Base-by-base conservation (phyloP, 2,113 vertebrate species). In the Ranitomeya imitator region DNA sequence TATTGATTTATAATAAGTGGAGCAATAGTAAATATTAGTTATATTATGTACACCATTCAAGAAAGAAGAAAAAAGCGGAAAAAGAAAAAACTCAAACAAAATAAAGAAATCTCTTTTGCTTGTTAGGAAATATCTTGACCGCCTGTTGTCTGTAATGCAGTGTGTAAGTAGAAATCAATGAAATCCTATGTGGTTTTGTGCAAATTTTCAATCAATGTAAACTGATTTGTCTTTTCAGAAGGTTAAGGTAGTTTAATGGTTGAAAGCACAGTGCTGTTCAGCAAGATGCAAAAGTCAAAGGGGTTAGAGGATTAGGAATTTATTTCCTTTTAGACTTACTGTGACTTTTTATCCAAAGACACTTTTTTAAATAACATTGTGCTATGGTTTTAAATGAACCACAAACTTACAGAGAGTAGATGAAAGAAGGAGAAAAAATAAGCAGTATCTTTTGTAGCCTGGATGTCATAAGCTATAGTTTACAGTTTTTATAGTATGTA, bases 371-470 rank as follows among this genome's bases (percentile, higher is more conserved):
- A 93, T 93, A 93, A 93, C 87, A 85, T 96, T 94, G 95, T 95
- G 93, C 94, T 93, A 92, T 91, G 91, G 93, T 94, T 93, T 95
- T 94, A 93, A 94, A 95, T 69, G 61, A 93, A 95, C 93, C 94
- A 95, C 92, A 93, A 91, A 91, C 92, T 93, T 92, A 93, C 91
- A 91, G 94, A 93, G 76, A 73, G 52, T 92, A 91, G 91, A 18
- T 91, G 91, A 69, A 65, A 69, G 13, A 69, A 67, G 10, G 45
- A 37, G 31, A 83, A 19, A 83, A 45, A 59, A 60, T 11, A 37
- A 52, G 88, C 95, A 94, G 97, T 95, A 45, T 95, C 92, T 94
- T 94, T 96, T 97, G 96, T 97, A 94, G 97, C 95, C 96, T 95
- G 94, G 96, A 95, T 96, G 95, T 96, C 96, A 97, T 91, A 95